Base-by-base conservation (phyloP, 2,113 vertebrate species). In the Sylvilagus bachmani region DNA sequence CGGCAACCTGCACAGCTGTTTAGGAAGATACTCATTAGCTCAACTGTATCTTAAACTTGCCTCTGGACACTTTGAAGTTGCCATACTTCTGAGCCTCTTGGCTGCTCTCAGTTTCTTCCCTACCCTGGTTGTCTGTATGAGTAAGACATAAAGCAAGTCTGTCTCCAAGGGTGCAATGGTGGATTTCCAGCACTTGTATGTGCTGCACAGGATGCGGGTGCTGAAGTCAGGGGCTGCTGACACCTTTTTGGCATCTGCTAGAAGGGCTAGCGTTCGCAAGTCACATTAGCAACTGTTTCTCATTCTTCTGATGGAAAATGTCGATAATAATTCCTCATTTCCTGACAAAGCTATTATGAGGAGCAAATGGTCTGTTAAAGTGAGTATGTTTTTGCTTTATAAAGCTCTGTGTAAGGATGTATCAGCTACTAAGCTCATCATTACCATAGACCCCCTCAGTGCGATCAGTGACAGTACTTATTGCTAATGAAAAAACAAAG, bases 321-420 rank as follows among this genome's bases (percentile, higher is more conserved):
- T 82, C 0, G 1, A 29, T 79, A 78, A 78, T 90, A 79, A 90
- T 73, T 38, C 29, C 64, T 96, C 86, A 93, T 88, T 95, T 95
- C 92, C 94, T 92, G 79, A 79, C 73, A 95, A 79, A 94, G 83
- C 74, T 86, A 95, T 95, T 90, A 87, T 33, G 16, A 95, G 44
- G 29, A 95, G 36, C 64, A 95, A 95, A 97, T 95, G 85, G 53
- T 53, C 85, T 97, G 79, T 95, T 79, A 92, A 95, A 97, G 49
- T 86, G 38, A 36, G n/a, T 75, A 27, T 74, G 51, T 81, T 71
- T 89, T 91, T 89, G 71, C 78, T 86, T 95, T 96, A 9, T 89
- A 91, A 95, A 96, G 66, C 67, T 93, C 94, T 79, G 13, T 78
- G 19, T 90, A 92, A 96, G 85, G 78, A 16, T 80, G 24, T 84